Percentiles rank a stretch among this genome's conserved stretches.
phyloP scores from a whole-genome alignment of 2,113 vertebrate species.

The Cavia aperea region DNA sequence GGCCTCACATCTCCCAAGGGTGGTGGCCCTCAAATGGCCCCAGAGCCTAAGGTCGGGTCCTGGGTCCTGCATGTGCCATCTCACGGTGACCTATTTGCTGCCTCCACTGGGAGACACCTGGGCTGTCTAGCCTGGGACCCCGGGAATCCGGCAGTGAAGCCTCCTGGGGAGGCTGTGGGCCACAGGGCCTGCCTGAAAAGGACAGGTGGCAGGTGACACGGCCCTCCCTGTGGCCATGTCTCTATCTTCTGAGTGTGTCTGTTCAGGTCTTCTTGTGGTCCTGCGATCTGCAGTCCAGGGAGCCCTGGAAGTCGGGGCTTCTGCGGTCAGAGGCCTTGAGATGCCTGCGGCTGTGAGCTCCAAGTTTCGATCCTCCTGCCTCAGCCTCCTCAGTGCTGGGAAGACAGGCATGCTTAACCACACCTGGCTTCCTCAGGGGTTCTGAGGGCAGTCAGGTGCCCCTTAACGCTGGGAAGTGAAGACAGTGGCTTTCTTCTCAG shows the following conservation, averaged over 20 bases:
- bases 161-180: not conserved
- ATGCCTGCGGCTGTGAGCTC: not conserved
- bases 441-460: not conserved
- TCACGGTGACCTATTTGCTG: not conserved
- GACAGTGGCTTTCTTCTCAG: not conserved
- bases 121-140: not conserved
- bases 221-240: not conserved
- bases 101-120: not conserved
- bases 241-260: not conserved
- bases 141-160: not conserved
- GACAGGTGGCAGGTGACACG: not conserved
- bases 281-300: not conserved
- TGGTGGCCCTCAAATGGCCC: not conserved
- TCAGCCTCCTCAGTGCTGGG: not conserved
- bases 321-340: not conserved
- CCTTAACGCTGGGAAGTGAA: not conserved
- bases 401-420: not conserved
- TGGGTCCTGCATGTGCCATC: not conserved
- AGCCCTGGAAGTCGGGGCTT: not conserved
- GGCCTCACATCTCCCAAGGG: not conserved
- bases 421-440: not conserved
- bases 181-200: not conserved
- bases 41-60: not conserved
- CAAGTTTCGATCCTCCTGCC: not conserved
- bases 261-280: not conserved